These are phyloP conservation scores for Coilia nasus DNA, from an alignment of 2,797 vertebrate genomes.

Conservation along the genomic window DNA sequence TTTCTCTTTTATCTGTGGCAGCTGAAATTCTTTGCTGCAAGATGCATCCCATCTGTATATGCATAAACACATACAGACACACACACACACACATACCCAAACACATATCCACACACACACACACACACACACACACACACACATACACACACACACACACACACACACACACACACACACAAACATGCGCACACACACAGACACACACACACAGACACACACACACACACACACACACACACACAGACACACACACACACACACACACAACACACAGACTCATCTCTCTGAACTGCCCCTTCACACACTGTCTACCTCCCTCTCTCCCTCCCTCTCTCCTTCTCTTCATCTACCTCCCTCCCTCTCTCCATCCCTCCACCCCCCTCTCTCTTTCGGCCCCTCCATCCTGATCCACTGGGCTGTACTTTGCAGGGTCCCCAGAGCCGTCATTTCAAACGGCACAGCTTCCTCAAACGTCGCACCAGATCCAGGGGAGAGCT, in stretches of 20 bases:
- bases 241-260: not conserved
- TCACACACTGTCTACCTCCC: not conserved
- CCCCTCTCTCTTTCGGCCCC: not conserved
- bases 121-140: not conserved
- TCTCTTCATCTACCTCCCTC: too few species aligned
- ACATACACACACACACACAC: constrained; percentile 4
- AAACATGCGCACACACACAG: not conserved
- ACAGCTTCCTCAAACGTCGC: constrained; percentile 20
- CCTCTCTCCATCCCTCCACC: too few species aligned
- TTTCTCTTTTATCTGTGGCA: not conserved
- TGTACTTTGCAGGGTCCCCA: constrained; percentile 7
- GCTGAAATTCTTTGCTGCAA: constrained; percentile 8
- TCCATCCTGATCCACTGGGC: not conserved
- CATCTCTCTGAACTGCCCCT: not conserved
- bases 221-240: too few species aligned
- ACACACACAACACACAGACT: not conserved
- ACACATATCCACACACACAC: not conserved
- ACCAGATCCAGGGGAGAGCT: not conserved
- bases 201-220: too few species aligned
- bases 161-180: not conserved
- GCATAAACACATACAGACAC: not conserved
- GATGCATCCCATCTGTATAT: constrained; percentile 22
- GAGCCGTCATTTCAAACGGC: constrained; percentile 36
- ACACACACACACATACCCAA: not conserved
- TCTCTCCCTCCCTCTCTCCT: too few species aligned